phyloP scores from a whole-genome alignment of 2,797 vertebrate species.

The Danio choprae region DNA sequence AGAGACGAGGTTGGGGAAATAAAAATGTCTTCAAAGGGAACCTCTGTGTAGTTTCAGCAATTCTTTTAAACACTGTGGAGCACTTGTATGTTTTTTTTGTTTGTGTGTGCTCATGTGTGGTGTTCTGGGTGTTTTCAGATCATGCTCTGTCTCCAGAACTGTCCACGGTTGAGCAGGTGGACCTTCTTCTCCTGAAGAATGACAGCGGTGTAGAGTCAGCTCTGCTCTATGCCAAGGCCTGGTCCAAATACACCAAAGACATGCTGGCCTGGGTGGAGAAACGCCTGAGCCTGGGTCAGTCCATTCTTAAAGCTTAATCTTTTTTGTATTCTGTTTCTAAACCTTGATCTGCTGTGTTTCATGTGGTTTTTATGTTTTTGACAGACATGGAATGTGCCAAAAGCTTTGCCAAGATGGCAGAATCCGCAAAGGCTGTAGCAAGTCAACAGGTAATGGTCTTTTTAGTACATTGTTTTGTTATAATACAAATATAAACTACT shows the following conservation, averaged over 20 bases:
- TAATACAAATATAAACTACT: too few species aligned
- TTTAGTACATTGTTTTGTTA: conserved; percentile 1
- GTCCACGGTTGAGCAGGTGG: conserved; percentile 77
- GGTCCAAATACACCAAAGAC: conserved; percentile 89
- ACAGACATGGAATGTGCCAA: conserved; percentile 86
- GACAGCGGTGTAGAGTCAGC: conserved; percentile 84
- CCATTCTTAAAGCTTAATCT: conserved; percentile 7
- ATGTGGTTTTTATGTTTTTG: conserved; percentile 20
- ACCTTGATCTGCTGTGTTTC: not conserved
- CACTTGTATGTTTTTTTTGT: conserved; percentile 16
- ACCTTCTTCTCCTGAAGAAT: conserved; percentile 82
- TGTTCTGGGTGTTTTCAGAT: conserved; percentile 38
- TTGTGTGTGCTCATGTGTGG: not conserved
- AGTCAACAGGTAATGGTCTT: conserved; percentile 77
- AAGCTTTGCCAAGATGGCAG: conserved; percentile 86
- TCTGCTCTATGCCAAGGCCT: conserved; percentile 87
- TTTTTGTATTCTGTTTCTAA: not conserved
- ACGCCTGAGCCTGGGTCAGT: conserved; percentile 84
- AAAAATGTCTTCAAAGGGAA: conserved; percentile 10
- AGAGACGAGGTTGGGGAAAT: not conserved
- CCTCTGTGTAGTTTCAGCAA: not conserved
- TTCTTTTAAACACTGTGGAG: not conserved
- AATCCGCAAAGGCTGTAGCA: conserved; percentile 81
- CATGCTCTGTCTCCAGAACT: conserved; percentile 41
- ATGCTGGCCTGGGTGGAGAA: conserved; percentile 85